These are phyloP conservation scores for Triops cancriformis DNA, from an alignment of 1,140 invertebrate genomes.

Conservation along the genomic window DNA sequence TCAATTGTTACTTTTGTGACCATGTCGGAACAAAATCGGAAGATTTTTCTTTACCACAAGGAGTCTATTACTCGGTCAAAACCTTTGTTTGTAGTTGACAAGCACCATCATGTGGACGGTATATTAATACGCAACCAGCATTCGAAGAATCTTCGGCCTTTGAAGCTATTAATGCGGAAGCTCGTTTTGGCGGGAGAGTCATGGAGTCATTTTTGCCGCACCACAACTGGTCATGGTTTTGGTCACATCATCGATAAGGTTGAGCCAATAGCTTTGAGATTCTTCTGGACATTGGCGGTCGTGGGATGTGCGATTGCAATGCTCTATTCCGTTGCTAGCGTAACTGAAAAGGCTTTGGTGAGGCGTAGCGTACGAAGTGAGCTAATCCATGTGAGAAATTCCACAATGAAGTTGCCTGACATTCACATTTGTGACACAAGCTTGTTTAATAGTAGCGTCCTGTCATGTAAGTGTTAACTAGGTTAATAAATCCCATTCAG, in stretches of 20 bases:
- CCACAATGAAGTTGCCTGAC: slow-evolving; percentile 21
- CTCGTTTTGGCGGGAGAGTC: not conserved
- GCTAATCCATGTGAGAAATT: slow-evolving; percentile 10
- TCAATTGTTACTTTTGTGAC: not conserved
- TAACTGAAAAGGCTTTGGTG: slow-evolving; percentile 21
- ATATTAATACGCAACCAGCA: not conserved
- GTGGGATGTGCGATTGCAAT: not conserved
- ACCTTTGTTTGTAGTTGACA: not conserved
- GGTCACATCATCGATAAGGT: slow-evolving; percentile 15
- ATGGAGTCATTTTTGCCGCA: slow-evolving; percentile 6
- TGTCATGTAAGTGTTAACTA: slow-evolving; percentile 6
- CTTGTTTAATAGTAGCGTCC: slow-evolving; percentile 11
- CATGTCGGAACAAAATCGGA: not conserved
- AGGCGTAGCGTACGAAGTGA: slow-evolving; percentile 21
- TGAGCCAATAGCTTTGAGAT: slow-evolving; percentile 10
- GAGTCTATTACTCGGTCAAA: not conserved
- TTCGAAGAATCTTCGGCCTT: not conserved
- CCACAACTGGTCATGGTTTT: slow-evolving; percentile 26
- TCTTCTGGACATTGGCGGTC: slow-evolving; percentile 18
- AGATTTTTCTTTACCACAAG: not conserved
- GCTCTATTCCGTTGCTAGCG: slow-evolving; percentile 7
- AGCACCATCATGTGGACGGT: not conserved
- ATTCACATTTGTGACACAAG: slow-evolving; percentile 26
- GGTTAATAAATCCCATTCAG: not conserved
- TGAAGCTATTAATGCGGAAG: not conserved